Percentiles rank a stretch among this genome's conserved stretches.
These are phyloP conservation scores for Cheilosia variabilis DNA, from an alignment of 2,888 invertebrate genomes.

Conservation along the genomic window DNA sequence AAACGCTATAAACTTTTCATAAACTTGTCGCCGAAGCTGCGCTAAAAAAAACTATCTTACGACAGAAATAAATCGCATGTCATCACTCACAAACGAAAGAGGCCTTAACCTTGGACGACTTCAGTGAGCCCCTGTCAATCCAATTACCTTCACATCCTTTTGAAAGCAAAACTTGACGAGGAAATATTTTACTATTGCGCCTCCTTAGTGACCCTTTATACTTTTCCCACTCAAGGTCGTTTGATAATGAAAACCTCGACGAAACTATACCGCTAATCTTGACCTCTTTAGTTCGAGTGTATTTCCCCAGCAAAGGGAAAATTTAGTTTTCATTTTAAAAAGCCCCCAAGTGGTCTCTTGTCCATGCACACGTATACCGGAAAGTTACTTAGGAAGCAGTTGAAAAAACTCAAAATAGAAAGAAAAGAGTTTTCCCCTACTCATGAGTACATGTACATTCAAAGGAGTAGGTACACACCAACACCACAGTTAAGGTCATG, in stretches of 20 bases:
- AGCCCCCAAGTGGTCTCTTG: slow-evolving; percentile 18
- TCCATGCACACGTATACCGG: slow-evolving; percentile 3
- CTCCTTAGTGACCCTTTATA: not conserved
- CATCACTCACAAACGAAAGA: too few species aligned
- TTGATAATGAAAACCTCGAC: slow-evolving; percentile 9
- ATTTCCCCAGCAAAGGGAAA: not conserved
- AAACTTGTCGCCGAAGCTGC: too few species aligned
- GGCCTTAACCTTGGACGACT: too few species aligned
- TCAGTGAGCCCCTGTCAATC: too few species aligned
- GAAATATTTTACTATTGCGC: slow-evolving; percentile 1
- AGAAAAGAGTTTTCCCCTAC: not conserved
- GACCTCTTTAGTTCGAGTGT: slow-evolving; percentile 48
- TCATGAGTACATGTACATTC: not conserved
- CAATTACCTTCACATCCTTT: too few species aligned
- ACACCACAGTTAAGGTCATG: slow-evolving; percentile 42
- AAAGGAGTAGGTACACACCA: not conserved
- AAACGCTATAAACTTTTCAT: too few species aligned
- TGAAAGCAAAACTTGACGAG: too few species aligned
- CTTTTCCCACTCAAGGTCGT: slow-evolving; percentile 38
- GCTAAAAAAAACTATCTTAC: too few species aligned
- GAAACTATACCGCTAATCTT: slow-evolving; percentile 57
- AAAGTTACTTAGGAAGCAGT: slow-evolving; percentile 33
- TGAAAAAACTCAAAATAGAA: slow-evolving; percentile 12
- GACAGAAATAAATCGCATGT: too few species aligned
- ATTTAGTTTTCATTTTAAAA: slow-evolving; percentile 1